Conservation (phyloP, 2,113 vertebrate genomes). For the Catharus minimus region DNA sequence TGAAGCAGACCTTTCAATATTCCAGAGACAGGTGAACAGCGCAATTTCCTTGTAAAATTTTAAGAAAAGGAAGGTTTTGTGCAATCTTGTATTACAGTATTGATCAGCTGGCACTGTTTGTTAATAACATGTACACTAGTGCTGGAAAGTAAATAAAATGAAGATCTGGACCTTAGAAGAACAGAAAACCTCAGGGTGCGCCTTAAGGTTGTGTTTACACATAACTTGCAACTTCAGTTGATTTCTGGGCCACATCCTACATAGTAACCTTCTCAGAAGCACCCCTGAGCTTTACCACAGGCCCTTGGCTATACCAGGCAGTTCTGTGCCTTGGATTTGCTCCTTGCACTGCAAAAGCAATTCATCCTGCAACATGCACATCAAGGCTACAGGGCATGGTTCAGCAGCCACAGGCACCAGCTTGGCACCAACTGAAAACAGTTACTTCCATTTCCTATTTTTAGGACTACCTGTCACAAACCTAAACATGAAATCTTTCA, state of each 20-base stretch:
- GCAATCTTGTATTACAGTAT: neutral
- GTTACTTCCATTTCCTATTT: neutral
- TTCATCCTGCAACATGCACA: neutral
- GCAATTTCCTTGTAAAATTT: neutral
- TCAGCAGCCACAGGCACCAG: neutral
- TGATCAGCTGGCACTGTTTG: neutral
- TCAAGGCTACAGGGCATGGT: neutral
- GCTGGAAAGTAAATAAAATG: neutral
- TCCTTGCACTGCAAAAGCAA: fast-evolving
- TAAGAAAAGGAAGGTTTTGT: neutral
- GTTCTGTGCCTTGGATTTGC: neutral
- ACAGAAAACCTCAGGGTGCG: neutral
- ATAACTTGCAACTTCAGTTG: neutral
- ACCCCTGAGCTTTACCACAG: neutral
- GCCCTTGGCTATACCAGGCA: neutral
- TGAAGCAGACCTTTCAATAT: neutral
- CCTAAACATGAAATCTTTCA: neutral
- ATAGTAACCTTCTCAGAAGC: neutral
- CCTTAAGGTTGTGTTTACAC: neutral
- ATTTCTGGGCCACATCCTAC: neutral
- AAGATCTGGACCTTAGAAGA: neutral
- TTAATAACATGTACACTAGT: neutral
- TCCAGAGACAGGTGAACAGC: neutral
- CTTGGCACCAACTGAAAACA: neutral
- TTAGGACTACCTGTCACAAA: neutral